Percentiles rank a stretch among this genome's conserved stretches.
Conservation (phyloP, 1,140 invertebrate species). For the Eurytemora carolleeae region DNA sequence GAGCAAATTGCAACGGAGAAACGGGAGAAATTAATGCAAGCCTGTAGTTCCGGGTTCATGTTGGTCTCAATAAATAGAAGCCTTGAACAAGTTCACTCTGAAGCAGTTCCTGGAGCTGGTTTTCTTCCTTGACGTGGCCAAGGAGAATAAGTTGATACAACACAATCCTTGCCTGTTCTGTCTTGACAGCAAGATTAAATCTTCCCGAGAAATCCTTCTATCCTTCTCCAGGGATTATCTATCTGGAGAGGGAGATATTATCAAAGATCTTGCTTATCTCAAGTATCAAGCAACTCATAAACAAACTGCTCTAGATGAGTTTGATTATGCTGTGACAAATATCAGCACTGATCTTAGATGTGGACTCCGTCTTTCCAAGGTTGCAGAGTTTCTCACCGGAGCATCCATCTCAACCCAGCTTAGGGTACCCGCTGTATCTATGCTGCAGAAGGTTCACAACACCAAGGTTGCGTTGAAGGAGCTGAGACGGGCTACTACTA, state of each 20-base stretch:
- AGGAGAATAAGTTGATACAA: constrained; percentile 51
- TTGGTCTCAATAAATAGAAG: too few relatives aligned
- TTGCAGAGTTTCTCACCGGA: constrained; percentile 61
- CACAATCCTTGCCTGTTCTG: constrained; percentile 76
- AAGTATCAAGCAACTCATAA: constrained; percentile 53
- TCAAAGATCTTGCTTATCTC: constrained; percentile 47
- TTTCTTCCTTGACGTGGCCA: constrained; percentile 67
- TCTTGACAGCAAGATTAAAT: constrained; percentile 54
- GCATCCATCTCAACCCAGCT: constrained; percentile 31
- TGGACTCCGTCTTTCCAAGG: constrained; percentile 47
- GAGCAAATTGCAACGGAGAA: too few relatives aligned
- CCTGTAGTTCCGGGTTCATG: too few relatives aligned
- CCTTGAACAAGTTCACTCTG: constrained; percentile 58
- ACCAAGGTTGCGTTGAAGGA: constrained; percentile 46
- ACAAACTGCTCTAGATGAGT: constrained; percentile 65
- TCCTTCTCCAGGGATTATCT: constrained; percentile 60
- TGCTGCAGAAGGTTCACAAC: constrained; percentile 69
- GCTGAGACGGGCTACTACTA: constrained; percentile 30
- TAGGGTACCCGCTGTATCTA: constrained; percentile 59
- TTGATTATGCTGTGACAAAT: constrained; percentile 60
- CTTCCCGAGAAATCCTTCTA: constrained; percentile 46
- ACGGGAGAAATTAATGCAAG: too few relatives aligned
- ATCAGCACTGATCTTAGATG: constrained; percentile 48
- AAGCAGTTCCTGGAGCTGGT: constrained; percentile 63
- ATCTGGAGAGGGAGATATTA: constrained; percentile 64